These are phyloP conservation scores for Phania funesta DNA, from an alignment of 2,888 invertebrate species.

Conservation along the genomic window DNA sequence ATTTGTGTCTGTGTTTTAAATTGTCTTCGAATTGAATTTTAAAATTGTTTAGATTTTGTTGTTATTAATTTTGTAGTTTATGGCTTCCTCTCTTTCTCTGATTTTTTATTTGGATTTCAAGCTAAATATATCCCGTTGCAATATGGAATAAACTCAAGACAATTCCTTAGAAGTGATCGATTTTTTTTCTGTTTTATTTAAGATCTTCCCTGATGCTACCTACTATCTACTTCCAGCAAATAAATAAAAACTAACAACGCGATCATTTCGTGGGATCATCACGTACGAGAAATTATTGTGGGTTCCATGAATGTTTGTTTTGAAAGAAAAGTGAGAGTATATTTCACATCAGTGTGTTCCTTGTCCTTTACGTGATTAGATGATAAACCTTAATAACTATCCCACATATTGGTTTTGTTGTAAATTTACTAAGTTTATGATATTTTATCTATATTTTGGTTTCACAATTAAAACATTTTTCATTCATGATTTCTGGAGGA, in stretches of 20 bases:
- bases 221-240: constrained; percentile 61
- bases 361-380: background rate
- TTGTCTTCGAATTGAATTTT: too few species aligned
- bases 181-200: background rate
- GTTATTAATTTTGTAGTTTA: constrained; percentile 53
- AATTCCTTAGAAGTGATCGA: constrained; percentile 52
- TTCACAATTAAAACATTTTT: constrained; percentile 54
- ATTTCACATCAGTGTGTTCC: constrained; percentile 26
- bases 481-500: constrained; percentile 27
- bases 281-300: constrained; percentile 46
- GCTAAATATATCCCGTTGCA: constrained; percentile 40
- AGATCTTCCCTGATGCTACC: constrained; percentile 9
- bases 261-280: constrained; percentile 37
- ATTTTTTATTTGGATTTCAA: constrained; percentile 45
- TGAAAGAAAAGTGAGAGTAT: constrained; percentile 60
- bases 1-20: background rate
- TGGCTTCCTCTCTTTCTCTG: constrained; percentile 56
- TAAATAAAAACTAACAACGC: constrained; percentile 23
- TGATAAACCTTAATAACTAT: background rate
- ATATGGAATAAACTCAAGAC: constrained; percentile 1
- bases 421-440: constrained; percentile 40
- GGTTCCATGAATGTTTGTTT: constrained; percentile 38
- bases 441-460: constrained; percentile 42
- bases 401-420: background rate
- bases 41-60: constrained; percentile 36